A percentile compares a stretch with the other conserved stretches of the same genome.
These are phyloP conservation scores for Proteles cristata DNA, from an alignment of 2,113 vertebrate genomes.

Conservation along the genomic window DNA sequence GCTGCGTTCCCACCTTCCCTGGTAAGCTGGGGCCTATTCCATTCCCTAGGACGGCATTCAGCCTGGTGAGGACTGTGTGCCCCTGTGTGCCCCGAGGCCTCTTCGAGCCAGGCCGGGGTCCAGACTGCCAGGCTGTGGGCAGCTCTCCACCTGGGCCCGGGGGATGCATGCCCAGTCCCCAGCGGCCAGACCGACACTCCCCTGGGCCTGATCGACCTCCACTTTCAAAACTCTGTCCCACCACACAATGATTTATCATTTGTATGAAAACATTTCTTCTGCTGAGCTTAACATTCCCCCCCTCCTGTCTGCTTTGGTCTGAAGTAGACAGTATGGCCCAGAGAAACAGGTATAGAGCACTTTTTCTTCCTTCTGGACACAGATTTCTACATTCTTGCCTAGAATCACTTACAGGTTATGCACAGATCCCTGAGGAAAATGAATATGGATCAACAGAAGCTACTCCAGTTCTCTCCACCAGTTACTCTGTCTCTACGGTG, in stretches of 20 bases:
- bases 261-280: constrained; percentile 27
- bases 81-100: not conserved
- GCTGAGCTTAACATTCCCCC: not conserved
- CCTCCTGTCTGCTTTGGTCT: not conserved
- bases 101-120: not conserved
- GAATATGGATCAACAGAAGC: not conserved
- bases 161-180: not conserved
- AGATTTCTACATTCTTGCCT: not conserved
- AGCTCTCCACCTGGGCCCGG: constrained; percentile 24
- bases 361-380: not conserved
- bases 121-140: not conserved
- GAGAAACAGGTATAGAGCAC: not conserved
- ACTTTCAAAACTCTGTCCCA: constrained; percentile 4
- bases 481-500: not conserved
- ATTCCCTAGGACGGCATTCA: constrained; percentile 57
- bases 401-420: not conserved
- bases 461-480: not conserved
- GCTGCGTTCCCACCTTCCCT: constrained; percentile 73
- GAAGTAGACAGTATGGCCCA: not conserved
- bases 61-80: not conserved
- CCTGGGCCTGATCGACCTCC: not conserved
- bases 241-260: not conserved
- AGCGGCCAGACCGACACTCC: not conserved
- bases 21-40: constrained; percentile 77
- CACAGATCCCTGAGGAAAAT: not conserved